Evolutionary conservation across 2,113 vertebrate species (phyloP).

Genomic region (Odocoileus virginianus): DNA sequence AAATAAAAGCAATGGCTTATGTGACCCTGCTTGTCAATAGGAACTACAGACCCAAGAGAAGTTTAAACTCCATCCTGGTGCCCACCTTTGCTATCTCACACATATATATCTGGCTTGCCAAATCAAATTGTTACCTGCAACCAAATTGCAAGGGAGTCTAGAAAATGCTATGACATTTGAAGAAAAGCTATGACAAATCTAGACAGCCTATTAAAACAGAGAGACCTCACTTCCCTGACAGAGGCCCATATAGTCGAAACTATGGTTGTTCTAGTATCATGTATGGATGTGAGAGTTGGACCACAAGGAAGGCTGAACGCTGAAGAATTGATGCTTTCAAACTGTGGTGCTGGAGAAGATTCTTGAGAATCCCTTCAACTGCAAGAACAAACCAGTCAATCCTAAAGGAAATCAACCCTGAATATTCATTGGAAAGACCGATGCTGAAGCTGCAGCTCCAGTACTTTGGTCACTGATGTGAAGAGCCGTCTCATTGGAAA

Average conservation of each 20-base stretch:
- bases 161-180: not conserved
- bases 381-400: not conserved
- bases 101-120: not conserved
- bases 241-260: not conserved
- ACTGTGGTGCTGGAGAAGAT: not conserved
- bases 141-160: not conserved
- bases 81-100: not conserved
- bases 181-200: not conserved
- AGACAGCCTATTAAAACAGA: not conserved
- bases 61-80: not conserved
- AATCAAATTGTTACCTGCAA: not conserved
- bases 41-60: not conserved
- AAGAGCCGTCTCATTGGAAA: not conserved
- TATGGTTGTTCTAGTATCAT: not conserved
- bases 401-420: not conserved
- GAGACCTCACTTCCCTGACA: rapidly evolving
- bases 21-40: not conserved
- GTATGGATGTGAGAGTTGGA: not conserved
- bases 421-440: not conserved
- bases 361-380: not conserved
- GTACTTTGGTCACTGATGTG: not conserved
- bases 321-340: not conserved
- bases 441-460: not conserved
- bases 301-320: not conserved
- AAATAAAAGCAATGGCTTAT: not conserved